These are phyloP conservation scores for Parazoanthus atlanticus DNA, from an alignment of 92 coral and sea anemone species.

Conservation along the genomic window DNA sequence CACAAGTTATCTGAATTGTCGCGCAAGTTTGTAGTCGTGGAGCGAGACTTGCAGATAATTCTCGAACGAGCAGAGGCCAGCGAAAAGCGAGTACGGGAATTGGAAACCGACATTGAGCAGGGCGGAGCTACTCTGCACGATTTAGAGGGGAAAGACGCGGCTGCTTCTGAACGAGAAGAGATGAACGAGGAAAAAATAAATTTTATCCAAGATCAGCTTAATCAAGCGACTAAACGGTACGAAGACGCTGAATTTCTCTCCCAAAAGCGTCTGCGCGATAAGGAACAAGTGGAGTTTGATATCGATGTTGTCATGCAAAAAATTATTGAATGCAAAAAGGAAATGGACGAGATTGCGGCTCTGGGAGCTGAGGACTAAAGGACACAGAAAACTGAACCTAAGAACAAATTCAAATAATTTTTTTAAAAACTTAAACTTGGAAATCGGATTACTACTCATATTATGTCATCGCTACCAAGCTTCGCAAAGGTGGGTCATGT, in stretches of 20 bases:
- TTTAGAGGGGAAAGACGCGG: conserved; percentile 46
- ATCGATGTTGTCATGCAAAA: conserved; percentile 27
- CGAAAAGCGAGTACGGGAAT: conserved; percentile 11
- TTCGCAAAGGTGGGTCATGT: conserved; percentile 14
- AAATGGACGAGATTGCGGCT: conserved; percentile 41
- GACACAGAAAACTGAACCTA: background rate
- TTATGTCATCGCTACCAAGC: background rate
- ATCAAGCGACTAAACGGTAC: background rate
- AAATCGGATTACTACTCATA: background rate
- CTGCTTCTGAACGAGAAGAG: conserved; percentile 56
- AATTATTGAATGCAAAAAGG: conserved; percentile 26
- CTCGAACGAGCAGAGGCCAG: conserved; percentile 35
- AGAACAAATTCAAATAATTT: background rate
- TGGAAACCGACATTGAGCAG: conserved; percentile 18
- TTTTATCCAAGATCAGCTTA: conserved; percentile 44
- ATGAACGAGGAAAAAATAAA: conserved; percentile 44
- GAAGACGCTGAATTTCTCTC: conserved; percentile 40
- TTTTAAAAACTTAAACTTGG: background rate
- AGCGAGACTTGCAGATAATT: conserved; percentile 43
- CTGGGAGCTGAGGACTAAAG: conserved; percentile 17
- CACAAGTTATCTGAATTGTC: conserved; percentile 34
- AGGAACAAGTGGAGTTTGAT: conserved; percentile 40
- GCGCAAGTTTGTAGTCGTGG: conserved; percentile 49
- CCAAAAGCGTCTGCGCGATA: conserved; percentile 30
- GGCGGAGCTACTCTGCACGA: background rate